These are phyloP conservation scores for Eilema caniola DNA, from an alignment of 2,888 invertebrate genomes.

Conservation along the genomic window DNA sequence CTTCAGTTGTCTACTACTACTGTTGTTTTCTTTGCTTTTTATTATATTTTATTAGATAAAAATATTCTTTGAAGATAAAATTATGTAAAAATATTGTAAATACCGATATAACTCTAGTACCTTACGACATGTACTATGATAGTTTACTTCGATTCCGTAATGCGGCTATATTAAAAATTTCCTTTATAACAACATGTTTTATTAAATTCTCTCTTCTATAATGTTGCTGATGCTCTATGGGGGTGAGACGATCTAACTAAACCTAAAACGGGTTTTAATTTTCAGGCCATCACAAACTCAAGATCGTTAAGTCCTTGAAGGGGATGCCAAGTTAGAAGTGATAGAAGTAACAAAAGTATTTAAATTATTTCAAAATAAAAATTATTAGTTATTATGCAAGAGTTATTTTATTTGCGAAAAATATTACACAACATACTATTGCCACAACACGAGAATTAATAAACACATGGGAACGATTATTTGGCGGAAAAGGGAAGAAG, in stretches of 20 bases:
- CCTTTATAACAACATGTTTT: slow-evolving; percentile 75
- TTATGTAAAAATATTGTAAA: slow-evolving; percentile 78
- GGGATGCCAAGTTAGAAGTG: slow-evolving; percentile 81
- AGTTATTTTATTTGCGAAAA: slow-evolving; percentile 78
- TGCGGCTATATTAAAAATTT: slow-evolving; percentile 80
- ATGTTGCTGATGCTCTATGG: slow-evolving; percentile 36
- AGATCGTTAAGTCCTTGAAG: slow-evolving; percentile 72
- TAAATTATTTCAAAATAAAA: slow-evolving; percentile 86
- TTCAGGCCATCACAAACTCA: slow-evolving; percentile 77
- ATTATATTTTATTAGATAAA: slow-evolving; percentile 50
- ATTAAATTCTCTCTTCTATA: slow-evolving; percentile 52
- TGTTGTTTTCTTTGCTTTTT: slow-evolving; percentile 55
- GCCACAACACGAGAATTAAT: slow-evolving; percentile 42
- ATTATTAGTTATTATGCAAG: slow-evolving; percentile 77
- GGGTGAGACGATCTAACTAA: slow-evolving; percentile 39
- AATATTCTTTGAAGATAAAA: slow-evolving; percentile 53
- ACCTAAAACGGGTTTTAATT: slow-evolving; percentile 74
- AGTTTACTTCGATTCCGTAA: slow-evolving; percentile 77
- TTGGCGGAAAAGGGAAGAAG: slow-evolving; percentile 89
- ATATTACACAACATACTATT: slow-evolving; percentile 42
- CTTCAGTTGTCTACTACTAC: slow-evolving; percentile 53
- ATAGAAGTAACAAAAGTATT: slow-evolving; percentile 82
- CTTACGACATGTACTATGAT: slow-evolving; percentile 75
- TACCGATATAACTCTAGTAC: slow-evolving; percentile 76
- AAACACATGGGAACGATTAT: slow-evolving; percentile 41